phyloP scores from a whole-genome alignment of 1,140 invertebrate species.

The Neodiprion virginianus region DNA sequence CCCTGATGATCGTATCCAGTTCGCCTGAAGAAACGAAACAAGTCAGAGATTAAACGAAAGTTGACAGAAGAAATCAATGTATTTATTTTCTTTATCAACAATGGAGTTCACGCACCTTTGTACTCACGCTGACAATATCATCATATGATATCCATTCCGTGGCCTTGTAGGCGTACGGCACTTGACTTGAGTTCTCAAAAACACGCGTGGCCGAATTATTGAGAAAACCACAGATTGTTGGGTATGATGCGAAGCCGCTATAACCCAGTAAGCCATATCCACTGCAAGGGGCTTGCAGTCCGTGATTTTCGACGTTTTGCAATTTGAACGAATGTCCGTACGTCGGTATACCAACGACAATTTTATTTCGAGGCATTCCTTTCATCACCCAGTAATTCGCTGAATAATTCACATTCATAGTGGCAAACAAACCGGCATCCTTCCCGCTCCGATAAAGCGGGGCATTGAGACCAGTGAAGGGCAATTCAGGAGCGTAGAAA shows the following conservation, averaged over 20 bases:
- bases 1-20: slow-evolving; percentile 68
- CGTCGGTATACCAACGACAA: slow-evolving; percentile 88
- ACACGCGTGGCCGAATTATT: slow-evolving; percentile 59
- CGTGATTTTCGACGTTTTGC: slow-evolving; percentile 70
- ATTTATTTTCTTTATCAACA: not conserved
- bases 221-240: slow-evolving; percentile 74
- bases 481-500: slow-evolving; percentile 76
- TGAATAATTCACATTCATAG: slow-evolving; percentile 84
- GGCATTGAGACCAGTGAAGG: slow-evolving; percentile 84
- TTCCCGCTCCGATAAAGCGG: slow-evolving; percentile 70
- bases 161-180: slow-evolving; percentile 79
- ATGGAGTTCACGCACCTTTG: slow-evolving; percentile 66
- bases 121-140: slow-evolving; percentile 73
- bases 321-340: slow-evolving; percentile 86
- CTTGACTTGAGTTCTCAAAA: slow-evolving; percentile 73
- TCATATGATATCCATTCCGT: slow-evolving; percentile 92
- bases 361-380: slow-evolving; percentile 83
- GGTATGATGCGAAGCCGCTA: slow-evolving; percentile 76
- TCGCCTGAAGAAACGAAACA: slow-evolving; percentile 57
- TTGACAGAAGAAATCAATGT: slow-evolving; percentile 21
- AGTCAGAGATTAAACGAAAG: slow-evolving; percentile 33
- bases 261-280: slow-evolving; percentile 71
- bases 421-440: slow-evolving; percentile 73
- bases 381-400: slow-evolving; percentile 79
- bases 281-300: slow-evolving; percentile 73